Conservation (phyloP, 2,797 vertebrate genomes). For the Hyperoplus immaculatus region DNA sequence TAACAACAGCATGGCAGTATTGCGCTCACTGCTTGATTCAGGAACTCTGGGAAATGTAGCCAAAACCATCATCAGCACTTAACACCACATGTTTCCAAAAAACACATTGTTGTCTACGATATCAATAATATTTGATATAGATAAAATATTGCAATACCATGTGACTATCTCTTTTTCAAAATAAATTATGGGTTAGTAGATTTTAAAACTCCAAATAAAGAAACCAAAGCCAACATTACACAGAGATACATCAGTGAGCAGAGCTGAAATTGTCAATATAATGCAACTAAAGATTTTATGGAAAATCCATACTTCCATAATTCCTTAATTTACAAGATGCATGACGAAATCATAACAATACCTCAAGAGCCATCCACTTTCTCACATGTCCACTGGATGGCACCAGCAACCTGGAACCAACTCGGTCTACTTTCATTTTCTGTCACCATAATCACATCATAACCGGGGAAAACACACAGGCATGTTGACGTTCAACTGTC, state of each 20-base stretch:
- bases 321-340: background rate
- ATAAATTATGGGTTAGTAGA: too few relatives aligned
- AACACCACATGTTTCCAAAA: too few relatives aligned
- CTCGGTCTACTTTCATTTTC: background rate
- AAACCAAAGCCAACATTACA: background rate
- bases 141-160: too few relatives aligned
- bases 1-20: slow-evolving; percentile 2
- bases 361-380: background rate
- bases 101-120: too few relatives aligned
- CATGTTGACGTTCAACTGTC: slow-evolving; percentile 36
- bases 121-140: too few relatives aligned
- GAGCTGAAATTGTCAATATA: background rate
- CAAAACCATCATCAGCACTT: background rate
- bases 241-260: background rate
- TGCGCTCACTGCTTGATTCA: slow-evolving; percentile 4
- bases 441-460: slow-evolving; percentile 17
- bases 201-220: background rate
- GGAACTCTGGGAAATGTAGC: background rate
- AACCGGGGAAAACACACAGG: background rate
- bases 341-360: background rate
- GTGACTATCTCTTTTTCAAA: too few relatives aligned
- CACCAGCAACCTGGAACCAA: slow-evolving; percentile 7
- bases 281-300: background rate
- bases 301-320: background rate
- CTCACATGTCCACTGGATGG: slow-evolving; percentile 62